Conservation (phyloP, 2,888 invertebrate genomes). For the Smittia sp. region DNA sequence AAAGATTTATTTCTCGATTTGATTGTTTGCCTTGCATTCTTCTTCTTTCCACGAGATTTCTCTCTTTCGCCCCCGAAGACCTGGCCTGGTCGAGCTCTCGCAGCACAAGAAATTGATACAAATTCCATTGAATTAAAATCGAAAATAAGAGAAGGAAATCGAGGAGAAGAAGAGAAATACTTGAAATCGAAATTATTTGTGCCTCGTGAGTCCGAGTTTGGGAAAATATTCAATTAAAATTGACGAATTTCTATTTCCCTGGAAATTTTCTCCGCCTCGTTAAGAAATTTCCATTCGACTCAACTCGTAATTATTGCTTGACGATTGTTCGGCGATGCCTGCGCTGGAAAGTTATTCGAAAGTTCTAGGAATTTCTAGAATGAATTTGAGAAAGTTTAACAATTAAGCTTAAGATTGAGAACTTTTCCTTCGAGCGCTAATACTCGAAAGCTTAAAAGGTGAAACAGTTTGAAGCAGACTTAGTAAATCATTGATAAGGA, state of each 20-base stretch:
- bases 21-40: conserved; percentile 29
- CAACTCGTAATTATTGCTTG: not conserved
- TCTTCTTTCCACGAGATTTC: not conserved
- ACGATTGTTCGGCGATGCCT: not conserved
- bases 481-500: too few species aligned
- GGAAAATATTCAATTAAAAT: conserved; percentile 39
- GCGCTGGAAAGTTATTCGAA: not conserved
- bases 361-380: too few species aligned
- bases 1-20: conserved; percentile 39
- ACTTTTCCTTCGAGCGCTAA: too few species aligned
- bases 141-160: not conserved
- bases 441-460: not conserved
- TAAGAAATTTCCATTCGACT: not conserved
- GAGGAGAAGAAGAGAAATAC: conserved; percentile 10
- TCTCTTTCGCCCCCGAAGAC: conserved; percentile 1
- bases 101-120: conserved; percentile 9
- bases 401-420: too few species aligned
- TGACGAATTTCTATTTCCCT: conserved; percentile 7
- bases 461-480: too few species aligned
- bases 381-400: too few species aligned
- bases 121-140: conserved; percentile 21
- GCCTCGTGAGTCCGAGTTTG: conserved; percentile 19
- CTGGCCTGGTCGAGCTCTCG: not conserved
- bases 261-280: not conserved
- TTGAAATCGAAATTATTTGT: conserved; percentile 17